phyloP scores from a whole-genome alignment of 1,140 invertebrate genomes.

The Eubasilissa regina region DNA sequence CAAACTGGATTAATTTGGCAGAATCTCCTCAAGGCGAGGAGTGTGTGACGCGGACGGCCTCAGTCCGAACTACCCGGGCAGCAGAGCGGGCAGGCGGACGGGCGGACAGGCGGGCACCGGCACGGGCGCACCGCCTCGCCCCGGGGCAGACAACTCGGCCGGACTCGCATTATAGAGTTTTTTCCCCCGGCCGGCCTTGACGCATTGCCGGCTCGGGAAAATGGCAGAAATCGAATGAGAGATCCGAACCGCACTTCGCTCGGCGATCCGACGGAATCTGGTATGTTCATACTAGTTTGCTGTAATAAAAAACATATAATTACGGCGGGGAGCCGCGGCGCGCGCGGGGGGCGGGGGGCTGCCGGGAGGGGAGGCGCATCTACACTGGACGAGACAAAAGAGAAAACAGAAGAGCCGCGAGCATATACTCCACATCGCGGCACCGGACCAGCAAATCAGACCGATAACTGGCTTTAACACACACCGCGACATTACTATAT shows the following conservation, averaged over 20 bases:
- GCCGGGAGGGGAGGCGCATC: neutral
- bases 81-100: neutral
- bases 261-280: slow-evolving; percentile 34
- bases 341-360: neutral
- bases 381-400: neutral
- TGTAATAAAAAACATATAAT: slow-evolving; percentile 22
- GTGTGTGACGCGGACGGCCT: too few species aligned
- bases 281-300: slow-evolving; percentile 10
- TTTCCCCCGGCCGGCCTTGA: slow-evolving; percentile 43
- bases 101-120: neutral
- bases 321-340: neutral
- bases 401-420: neutral
- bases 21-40: neutral
- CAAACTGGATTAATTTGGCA: neutral
- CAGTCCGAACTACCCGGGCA: neutral
- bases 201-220: slow-evolving; percentile 30
- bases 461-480: too few species aligned
- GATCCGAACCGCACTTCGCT: slow-evolving; percentile 7
- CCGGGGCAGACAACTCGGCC: slow-evolving; percentile 34
- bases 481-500: too few species aligned
- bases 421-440: neutral
- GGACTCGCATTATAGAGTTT: slow-evolving; percentile 8
- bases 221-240: slow-evolving; percentile 47
- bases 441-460: too few species aligned
- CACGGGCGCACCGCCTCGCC: neutral